Evolutionary conservation across 2,113 vertebrate species (phyloP), one percentile per base, ranked within the genome.

Genomic region (Rhinichthys klamathensis): DNA sequence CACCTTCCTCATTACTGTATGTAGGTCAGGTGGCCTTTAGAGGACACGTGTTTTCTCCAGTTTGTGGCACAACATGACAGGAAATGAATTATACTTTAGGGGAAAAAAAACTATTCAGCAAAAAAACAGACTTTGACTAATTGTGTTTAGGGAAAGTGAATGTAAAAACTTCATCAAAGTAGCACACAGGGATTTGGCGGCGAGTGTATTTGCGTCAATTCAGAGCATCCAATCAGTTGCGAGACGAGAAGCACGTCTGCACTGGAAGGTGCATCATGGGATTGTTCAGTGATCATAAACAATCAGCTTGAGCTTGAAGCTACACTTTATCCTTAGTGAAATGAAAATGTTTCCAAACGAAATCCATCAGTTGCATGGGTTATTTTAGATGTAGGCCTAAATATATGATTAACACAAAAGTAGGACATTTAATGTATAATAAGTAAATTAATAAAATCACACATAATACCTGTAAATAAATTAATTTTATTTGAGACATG

Each of bases 91-190:
- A 74, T 63, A 86, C 86, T 84, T 80, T 38, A 76, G 87, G 90
- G 91, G 80, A 92, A 89, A 92, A 86, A 86, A 15, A 61, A 85
- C 87, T 81, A 89, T 90, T 94, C 93, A 94, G 92, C 92, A 92
- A 86, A 92, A 9, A 90, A 11, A 15, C 21, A 70, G 89, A 92
- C 91, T 86, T 30, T 93, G 94, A 94, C 89, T 82, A 90, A 95
- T 56, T 49, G 79, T 83, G 87, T 84, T 88, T 84, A 85, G 69
- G 80, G 54, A 21, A 12, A 65, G 25, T 27, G 21, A 44, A 44
- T 0, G 4, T 18, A 27, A 54, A 4, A 63, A 18, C 78, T 80
- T 30, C 13, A 63, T 79, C 76, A 80, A 12, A 63, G 58, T 3
- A 46, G 56, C 0, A 1, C 78, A 6, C 38, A 18, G 77, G 77